Percentiles rank a stretch among this genome's conserved stretches.
These are phyloP conservation scores for Callimorpha dominula DNA, from an alignment of 2,888 invertebrate genomes.

Conservation along the genomic window DNA sequence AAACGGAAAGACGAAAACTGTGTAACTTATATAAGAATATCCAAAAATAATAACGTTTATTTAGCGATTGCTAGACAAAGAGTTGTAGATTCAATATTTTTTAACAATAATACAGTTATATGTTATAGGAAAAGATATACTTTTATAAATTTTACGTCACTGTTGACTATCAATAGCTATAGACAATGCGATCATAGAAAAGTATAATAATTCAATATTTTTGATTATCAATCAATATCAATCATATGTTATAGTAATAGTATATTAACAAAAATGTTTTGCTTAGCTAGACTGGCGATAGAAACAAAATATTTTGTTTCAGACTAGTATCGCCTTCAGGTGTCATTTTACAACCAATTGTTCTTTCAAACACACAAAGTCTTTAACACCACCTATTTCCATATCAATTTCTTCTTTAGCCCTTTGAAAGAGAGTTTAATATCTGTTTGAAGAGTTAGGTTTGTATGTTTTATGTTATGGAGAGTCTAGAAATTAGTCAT, in stretches of 20 bases:
- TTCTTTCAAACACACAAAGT: conserved; percentile 29
- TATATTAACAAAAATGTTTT: conserved; percentile 56
- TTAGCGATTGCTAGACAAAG: not conserved
- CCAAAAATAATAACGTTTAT: too few species aligned
- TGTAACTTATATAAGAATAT: too few species aligned
- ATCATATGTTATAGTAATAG: conserved; percentile 30
- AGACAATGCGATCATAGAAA: conserved; percentile 13
- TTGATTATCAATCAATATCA: conserved; percentile 8
- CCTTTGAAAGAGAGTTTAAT: conserved; percentile 27
- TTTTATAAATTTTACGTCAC: not conserved
- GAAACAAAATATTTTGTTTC: conserved; percentile 66
- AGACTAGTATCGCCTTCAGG: conserved; percentile 56
- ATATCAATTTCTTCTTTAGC: conserved; percentile 30
- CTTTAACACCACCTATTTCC: conserved; percentile 16
- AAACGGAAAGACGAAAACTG: too few species aligned
- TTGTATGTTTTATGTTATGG: conserved; percentile 37
- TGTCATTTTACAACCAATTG: conserved; percentile 53
- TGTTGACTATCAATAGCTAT: not conserved
- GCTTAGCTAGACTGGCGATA: conserved; percentile 53
- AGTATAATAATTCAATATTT: conserved; percentile 15
- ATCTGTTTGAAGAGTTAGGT: conserved; percentile 13
- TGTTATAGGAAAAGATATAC: not conserved
- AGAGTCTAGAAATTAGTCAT: conserved; percentile 63
- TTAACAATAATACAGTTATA: too few species aligned
- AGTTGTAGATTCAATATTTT: not conserved